Evolutionary conservation across 1,140 invertebrate species (phyloP).

Genomic region (Calephelis nemesis): DNA sequence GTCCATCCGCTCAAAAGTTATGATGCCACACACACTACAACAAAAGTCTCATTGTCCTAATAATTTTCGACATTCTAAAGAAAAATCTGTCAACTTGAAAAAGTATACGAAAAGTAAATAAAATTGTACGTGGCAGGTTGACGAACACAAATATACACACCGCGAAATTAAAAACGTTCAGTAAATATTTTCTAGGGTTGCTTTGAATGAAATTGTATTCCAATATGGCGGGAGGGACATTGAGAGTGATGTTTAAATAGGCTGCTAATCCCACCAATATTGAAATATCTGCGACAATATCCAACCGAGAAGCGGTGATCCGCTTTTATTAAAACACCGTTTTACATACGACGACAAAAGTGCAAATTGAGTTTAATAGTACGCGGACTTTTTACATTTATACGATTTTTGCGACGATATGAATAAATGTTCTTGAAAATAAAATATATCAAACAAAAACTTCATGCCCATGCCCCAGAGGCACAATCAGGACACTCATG

Average conservation of each 20-base stretch:
- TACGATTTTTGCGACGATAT: no score
- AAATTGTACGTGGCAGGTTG: slow-evolving; percentile 1
- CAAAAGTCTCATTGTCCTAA: no score
- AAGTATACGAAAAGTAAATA: background rate
- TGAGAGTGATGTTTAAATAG: slow-evolving; percentile 73
- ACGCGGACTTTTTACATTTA: background rate
- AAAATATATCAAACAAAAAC: no score
- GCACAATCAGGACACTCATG: no score
- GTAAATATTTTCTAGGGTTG: slow-evolving; percentile 67
- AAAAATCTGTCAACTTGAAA: background rate
- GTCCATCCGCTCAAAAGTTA: no score
- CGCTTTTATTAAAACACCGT: slow-evolving; percentile 74
- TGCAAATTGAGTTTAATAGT: slow-evolving; percentile 28
- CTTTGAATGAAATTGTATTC: slow-evolving; percentile 68
- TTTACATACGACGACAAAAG: slow-evolving; percentile 55
- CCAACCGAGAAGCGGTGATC: slow-evolving; percentile 62
- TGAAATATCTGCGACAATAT: slow-evolving; percentile 75
- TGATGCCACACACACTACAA: no score
- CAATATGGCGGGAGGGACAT: slow-evolving; percentile 61
- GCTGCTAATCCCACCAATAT: slow-evolving; percentile 75
- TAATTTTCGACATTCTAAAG: no score
- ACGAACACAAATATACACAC: slow-evolving; percentile 31
- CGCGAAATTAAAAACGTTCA: slow-evolving; percentile 64
- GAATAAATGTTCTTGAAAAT: no score
- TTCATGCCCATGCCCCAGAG: no score